Base-by-base conservation (phyloP, 2,113 vertebrate species). In the Pomatorhinus ruficollis region DNA sequence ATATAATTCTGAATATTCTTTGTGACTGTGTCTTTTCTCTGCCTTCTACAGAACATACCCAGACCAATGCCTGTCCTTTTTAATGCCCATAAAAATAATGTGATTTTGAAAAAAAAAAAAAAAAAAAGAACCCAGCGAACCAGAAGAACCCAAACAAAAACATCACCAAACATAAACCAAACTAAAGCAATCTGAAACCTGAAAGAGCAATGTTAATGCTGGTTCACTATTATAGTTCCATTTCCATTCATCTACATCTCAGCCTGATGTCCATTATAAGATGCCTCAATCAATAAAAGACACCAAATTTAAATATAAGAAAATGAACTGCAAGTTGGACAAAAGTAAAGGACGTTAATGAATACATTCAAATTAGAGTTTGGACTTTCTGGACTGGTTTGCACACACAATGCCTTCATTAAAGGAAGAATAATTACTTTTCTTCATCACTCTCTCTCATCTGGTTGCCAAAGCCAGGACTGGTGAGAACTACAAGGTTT, bases 71-170 rank as follows among this genome's bases (percentile, higher is more conserved):
- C 30, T 30, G 4, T 19, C 23, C 28, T 17, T 91, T 24, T 37
- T 35, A 7, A 27, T 5, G 17, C 14, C 22, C 16, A 20, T 5
- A 23, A 56, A 74, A 83, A 63, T 5, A 56, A 47, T 3, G 37
- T 5, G 17, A 5, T 18, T 57, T 68, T 6, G 25, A 0, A 8
- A 13, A 52, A 35, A 2, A 28, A 3, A 9, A 5, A 24, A 2
- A 20, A 3, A 14, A 6, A 28, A 3, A 0, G 6, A 1, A 30
- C 4, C 10, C 15, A 11, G 10, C 3, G 37, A 56, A 24, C 15
- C 20, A n/a, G 19, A 21, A 75, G 21, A 60, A 27, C 1, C 2
- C 11, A 54, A 85, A 22, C 2, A 35, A 18, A 47, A 60, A 40
- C 13, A 42, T 11, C 18, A 69, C 11, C 47, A 61, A 69, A 33